Percentiles rank a stretch among this genome's conserved stretches.
Evolutionary conservation across 2,888 invertebrate species (phyloP).

Genomic region (Drosophila fungiperda): DNA sequence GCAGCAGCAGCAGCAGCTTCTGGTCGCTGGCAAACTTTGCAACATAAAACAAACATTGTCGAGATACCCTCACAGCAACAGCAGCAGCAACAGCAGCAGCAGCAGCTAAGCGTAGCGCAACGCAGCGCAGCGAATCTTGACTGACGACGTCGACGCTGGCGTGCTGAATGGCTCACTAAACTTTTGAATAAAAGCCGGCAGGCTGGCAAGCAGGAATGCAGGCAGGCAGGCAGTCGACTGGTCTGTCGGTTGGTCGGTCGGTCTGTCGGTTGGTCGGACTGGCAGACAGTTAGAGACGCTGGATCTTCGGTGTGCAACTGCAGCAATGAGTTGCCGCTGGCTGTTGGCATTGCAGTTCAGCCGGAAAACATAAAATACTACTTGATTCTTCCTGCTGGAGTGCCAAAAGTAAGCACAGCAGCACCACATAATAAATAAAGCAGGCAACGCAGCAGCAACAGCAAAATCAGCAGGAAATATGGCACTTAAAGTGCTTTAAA

Average conservation of each 20-base stretch:
- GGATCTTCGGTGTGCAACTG: constrained; percentile 31
- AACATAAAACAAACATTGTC: constrained; percentile 81
- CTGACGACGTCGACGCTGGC: constrained; percentile 67
- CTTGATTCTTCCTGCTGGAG: constrained; percentile 79
- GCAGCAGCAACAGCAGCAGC: constrained; percentile 21
- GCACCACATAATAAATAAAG: constrained; percentile 78
- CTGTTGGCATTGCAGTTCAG: constrained; percentile 80
- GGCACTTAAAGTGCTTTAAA: constrained; percentile 80
- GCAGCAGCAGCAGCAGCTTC: constrained; percentile 51
- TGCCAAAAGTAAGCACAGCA: constrained; percentile 78
- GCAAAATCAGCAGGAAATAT: constrained; percentile 69
- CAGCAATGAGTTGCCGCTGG: constrained; percentile 60
- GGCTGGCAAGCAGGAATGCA: constrained; percentile 24
- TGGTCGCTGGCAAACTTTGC: constrained; percentile 74
- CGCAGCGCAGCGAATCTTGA: constrained; percentile 62
- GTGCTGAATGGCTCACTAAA: constrained; percentile 80
- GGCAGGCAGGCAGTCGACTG: constrained; percentile 10
- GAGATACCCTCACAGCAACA: constrained; percentile 62
- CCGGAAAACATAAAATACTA: constrained; percentile 82
- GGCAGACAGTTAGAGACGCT: constrained; percentile 2
- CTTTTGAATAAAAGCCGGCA: constrained; percentile 79
- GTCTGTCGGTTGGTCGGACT: neutral
- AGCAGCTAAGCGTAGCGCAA: constrained; percentile 35
- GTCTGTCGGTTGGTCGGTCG: neutral
- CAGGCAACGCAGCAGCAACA: constrained; percentile 46